Base-by-base conservation (phyloP, 2,888 invertebrate species). In the Hyposoter dolosus region DNA sequence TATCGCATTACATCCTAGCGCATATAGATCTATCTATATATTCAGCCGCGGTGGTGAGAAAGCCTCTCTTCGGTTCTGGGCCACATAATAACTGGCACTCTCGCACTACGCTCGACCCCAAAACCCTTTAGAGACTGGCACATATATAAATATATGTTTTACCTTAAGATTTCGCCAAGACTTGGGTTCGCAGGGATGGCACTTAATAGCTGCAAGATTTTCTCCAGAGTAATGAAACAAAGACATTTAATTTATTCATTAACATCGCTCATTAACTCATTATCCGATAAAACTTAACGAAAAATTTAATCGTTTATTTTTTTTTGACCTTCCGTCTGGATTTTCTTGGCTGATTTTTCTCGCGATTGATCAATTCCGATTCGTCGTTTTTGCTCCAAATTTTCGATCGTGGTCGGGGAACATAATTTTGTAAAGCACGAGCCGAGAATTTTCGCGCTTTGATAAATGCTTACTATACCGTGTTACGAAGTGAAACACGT, bases 1-100 rank as follows among this genome's bases (percentile, higher is more conserved):
- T 96, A 95, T 95, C 95, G 95, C 95, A 95, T 96, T 96, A 95
- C 93, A 93, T 92, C 92, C 91, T 10, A 32, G 45, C 19, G 89
- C 91, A 90, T 89, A 90, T 60, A 47, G 19, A 40, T 50, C 17
- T 53, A 35, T 69, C 68, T 65, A 66, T 68, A 80, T 74, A 69
- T 68, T 72, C 75, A 78, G 63, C 50, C 74, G 43, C 74, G 43
- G 65, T 56, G 28, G 35, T 19, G 56, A 40, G 74, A 47, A 82
- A 65, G 82, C 75, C 80, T 82, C 78, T 74, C 76, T 75, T 75
- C 84, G 75, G 68, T 12, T 81, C 71, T 85, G 76, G 80, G 84
- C 72, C 84, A 83, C 80, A 75, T 75, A 82, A 82, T 86, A 88
- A 81, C 84, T 77, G 83, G 77, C 77, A 80, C 82, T 82, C 84